Evolutionary conservation across 2,888 invertebrate species (phyloP).

Genomic region (Dolichomitus sp.): DNA sequence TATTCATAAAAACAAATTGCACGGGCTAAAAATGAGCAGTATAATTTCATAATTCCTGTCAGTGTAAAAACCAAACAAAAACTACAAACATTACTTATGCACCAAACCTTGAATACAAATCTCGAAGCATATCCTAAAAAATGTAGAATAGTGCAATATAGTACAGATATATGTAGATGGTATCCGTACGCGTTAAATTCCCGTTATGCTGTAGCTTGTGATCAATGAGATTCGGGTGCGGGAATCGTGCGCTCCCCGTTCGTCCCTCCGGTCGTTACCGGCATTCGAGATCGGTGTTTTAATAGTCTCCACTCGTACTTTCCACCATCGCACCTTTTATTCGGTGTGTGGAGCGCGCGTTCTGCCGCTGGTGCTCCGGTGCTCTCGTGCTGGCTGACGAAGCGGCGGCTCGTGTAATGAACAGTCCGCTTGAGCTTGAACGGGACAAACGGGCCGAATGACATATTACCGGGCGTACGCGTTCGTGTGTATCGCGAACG

Average conservation of each 20-base stretch:
- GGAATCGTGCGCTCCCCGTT: conserved; percentile 35
- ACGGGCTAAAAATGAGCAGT: too few species aligned
- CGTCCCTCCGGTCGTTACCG: conserved; percentile 62
- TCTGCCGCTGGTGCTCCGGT: conserved; percentile 50
- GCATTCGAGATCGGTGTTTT: conserved; percentile 66
- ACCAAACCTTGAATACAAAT: background rate
- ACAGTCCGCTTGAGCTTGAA: conserved; percentile 77
- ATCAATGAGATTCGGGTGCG: conserved; percentile 65
- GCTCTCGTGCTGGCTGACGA: conserved; percentile 67
- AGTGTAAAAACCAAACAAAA: background rate
- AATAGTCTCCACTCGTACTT: conserved; percentile 66
- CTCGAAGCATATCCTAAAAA: background rate
- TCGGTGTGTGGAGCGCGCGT: conserved; percentile 44
- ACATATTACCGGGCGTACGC: conserved; percentile 68
- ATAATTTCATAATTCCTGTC: too few species aligned
- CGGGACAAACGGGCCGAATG: conserved; percentile 73
- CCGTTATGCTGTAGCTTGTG: conserved; percentile 61
- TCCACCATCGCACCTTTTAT: conserved; percentile 63
- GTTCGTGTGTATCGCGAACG: conserved; percentile 63
- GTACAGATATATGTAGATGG: conserved; percentile 34
- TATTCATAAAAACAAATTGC: conserved; percentile 2
- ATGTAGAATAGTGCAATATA: conserved; percentile 11
- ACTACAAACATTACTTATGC: background rate
- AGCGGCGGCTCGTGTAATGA: conserved; percentile 71
- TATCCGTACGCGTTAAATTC: conserved; percentile 56